phyloP scores from a whole-genome alignment of 1,140 invertebrate genomes.

The Pararge aegeria region DNA sequence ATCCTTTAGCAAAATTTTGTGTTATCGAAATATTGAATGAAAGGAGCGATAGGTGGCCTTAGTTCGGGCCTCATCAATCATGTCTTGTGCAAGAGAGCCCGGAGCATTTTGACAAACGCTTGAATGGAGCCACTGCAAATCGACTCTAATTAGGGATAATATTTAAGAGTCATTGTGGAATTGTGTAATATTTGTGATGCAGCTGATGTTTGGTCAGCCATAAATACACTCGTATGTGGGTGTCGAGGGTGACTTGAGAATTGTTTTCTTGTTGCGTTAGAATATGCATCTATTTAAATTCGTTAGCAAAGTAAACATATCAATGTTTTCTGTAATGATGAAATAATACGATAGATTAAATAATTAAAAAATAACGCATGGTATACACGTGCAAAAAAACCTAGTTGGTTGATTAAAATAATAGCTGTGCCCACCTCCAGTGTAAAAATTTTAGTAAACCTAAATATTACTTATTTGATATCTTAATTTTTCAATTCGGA shows the following conservation, averaged over 20 bases:
- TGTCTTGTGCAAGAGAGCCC: slow-evolving; percentile 58
- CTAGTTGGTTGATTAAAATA: too few species aligned
- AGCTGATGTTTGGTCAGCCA: slow-evolving; percentile 13
- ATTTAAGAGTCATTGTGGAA: slow-evolving; percentile 64
- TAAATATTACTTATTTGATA: too few species aligned
- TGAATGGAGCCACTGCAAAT: slow-evolving; percentile 55
- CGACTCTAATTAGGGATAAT: slow-evolving; percentile 71
- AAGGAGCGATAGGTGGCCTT: slow-evolving; percentile 42
- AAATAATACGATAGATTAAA: not conserved
- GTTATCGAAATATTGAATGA: slow-evolving; percentile 52
- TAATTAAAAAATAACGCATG: too few species aligned
- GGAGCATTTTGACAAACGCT: slow-evolving; percentile 63
- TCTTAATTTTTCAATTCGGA: too few species aligned
- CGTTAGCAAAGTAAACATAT: not conserved
- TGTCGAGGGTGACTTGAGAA: not conserved
- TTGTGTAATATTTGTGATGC: slow-evolving; percentile 18
- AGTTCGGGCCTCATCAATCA: slow-evolving; percentile 58
- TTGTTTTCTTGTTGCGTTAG: not conserved
- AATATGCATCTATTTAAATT: not conserved
- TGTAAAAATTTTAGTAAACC: too few species aligned
- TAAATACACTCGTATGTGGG: not conserved
- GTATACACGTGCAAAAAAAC: too few species aligned
- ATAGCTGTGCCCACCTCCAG: too few species aligned
- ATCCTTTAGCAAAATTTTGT: slow-evolving; percentile 46
- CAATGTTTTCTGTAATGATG: not conserved